Evolutionary conservation across 2,113 vertebrate genomes (phyloP).

Genomic region (Xiphophorus maculatus): DNA sequence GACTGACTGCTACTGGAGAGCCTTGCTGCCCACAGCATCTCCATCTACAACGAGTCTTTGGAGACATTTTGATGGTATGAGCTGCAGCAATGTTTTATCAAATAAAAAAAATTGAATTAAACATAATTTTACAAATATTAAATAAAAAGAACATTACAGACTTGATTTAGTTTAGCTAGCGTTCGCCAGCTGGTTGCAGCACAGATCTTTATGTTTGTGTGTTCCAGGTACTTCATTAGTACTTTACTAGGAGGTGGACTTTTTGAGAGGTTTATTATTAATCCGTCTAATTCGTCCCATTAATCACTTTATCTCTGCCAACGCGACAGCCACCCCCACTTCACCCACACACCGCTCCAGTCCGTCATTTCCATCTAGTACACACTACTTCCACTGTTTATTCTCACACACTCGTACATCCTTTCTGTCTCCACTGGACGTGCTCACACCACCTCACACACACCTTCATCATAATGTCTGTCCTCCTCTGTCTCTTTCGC

Average conservation of each 20-base stretch:
- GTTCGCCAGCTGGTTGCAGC: neutral
- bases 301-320: constrained; percentile 44
- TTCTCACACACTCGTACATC: neutral
- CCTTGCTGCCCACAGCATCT: too few relatives aligned
- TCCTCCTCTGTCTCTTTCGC: constrained; percentile 11
- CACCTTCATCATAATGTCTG: neutral
- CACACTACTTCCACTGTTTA: constrained; percentile 5
- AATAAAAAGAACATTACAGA: too few relatives aligned
- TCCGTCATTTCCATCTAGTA: neutral
- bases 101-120: too few relatives aligned
- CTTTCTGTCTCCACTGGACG: neutral
- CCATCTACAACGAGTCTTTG: too few relatives aligned
- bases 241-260: neutral
- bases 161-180: too few relatives aligned
- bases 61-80: too few relatives aligned
- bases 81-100: too few relatives aligned
- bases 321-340: constrained; percentile 57
- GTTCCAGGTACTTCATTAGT: constrained; percentile 8
- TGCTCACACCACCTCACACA: neutral
- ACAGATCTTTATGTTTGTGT: neutral
- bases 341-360: constrained; percentile 25
- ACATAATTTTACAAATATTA: too few relatives aligned
- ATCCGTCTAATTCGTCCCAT: constrained; percentile 49
- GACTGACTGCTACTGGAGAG: too few relatives aligned
- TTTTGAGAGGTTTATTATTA: constrained; percentile 59